Base-by-base conservation (phyloP, 2,888 invertebrate genomes). In the Drosophila tanythrix region DNA sequence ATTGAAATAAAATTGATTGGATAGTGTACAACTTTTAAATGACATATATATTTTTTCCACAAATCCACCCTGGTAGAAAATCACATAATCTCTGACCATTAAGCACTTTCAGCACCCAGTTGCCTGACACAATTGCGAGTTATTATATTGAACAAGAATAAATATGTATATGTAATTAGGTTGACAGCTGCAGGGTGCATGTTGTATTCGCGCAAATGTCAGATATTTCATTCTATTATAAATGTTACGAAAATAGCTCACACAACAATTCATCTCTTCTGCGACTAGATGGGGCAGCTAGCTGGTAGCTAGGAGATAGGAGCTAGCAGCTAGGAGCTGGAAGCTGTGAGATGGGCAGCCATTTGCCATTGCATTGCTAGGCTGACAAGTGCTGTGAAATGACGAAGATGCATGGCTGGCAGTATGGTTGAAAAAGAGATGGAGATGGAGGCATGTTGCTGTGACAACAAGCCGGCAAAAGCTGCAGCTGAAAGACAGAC, bases 341-440 rank as follows among this genome's bases (percentile, higher is more conserved):
- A 1, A 25, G 36, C 11, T 48, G 40, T 11, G 10, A 27, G 55
- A 40, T 48, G 50, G 64, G 62, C 53, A 70, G 77, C 66, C 73
- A 83, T 81, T 88, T 83, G 79, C 72, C 83, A 83, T 82, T 66
- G 76, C 77, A 74, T 72, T 81, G 74, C 57, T 56, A 70, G 64
- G 58, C 73, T 88, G 90, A 88, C 87, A 90, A 85, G 82, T 80
- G 80, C 76, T 78, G 68, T 78, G 82, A 85, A 81, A 88, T 90
- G 87, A 90, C 90, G 89, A 88, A 83, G 87, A 88, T 83, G 87
- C 78, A 88, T 90, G 73, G 63, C 61, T 76, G 65, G 65, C 60
- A 70, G 61, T 55, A 58, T 7, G 46, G 40, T 36, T 51, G 43
- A 33, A 35, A 33, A 51, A 48, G 58, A 60, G 62, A 55, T 53